phyloP scores from a whole-genome alignment of 2,888 invertebrate species.

The Muscina levida region DNA sequence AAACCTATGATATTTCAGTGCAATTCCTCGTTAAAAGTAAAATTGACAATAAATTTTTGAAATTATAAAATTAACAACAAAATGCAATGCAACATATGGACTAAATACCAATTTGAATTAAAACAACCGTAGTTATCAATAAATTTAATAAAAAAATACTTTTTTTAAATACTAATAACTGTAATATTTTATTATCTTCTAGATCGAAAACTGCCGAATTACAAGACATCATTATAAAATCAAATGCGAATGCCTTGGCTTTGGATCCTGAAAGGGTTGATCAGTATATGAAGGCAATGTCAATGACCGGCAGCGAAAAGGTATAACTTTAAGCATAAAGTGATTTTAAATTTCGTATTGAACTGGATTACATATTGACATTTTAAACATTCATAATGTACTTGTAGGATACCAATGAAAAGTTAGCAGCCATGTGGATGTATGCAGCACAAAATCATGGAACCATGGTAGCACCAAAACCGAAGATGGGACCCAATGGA shows the following conservation, averaged over 20 bases:
- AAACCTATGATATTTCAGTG: too few species aligned
- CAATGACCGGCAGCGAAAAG: slow-evolving; percentile 74
- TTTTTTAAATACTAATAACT: too few species aligned
- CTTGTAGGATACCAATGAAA: slow-evolving; percentile 74
- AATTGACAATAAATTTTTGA: too few species aligned
- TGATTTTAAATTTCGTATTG: not conserved
- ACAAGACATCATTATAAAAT: slow-evolving; percentile 73
- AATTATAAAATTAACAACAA: too few species aligned
- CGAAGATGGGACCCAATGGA: slow-evolving; percentile 65
- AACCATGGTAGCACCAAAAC: slow-evolving; percentile 67
- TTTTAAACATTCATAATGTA: not conserved
- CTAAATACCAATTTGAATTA: too few species aligned
- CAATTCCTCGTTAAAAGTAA: too few species aligned
- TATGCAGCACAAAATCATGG: slow-evolving; percentile 74
- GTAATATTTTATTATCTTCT: slow-evolving; percentile 34
- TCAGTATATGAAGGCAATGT: slow-evolving; percentile 78
- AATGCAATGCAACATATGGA: too few species aligned
- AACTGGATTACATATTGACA: too few species aligned
- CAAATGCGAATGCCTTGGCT: slow-evolving; percentile 70
- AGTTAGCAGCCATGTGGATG: slow-evolving; percentile 77
- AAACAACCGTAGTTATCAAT: too few species aligned
- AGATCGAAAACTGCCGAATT: slow-evolving; percentile 68
- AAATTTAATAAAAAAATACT: too few species aligned
- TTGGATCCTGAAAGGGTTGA: slow-evolving; percentile 77
- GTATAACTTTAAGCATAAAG: slow-evolving; percentile 67